Percentiles rank a stretch among this genome's conserved stretches.
These are phyloP conservation scores for Heliothis peltigera DNA, from an alignment of 2,888 invertebrate genomes.

Conservation along the genomic window DNA sequence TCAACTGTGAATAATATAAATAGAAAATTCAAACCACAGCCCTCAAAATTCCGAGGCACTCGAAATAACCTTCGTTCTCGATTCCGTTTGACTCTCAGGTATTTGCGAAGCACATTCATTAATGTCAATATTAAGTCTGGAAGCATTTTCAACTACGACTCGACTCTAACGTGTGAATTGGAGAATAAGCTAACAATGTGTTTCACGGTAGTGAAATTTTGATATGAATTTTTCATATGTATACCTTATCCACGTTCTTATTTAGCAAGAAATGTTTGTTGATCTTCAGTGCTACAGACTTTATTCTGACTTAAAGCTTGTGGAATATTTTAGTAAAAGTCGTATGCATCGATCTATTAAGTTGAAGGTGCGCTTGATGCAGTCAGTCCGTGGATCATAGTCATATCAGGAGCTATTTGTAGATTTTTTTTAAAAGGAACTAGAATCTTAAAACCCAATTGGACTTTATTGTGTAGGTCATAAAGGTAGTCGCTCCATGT, in stretches of 20 bases:
- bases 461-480: too few species aligned
- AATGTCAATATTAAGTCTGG: constrained; percentile 69
- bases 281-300: too few species aligned
- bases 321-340: too few species aligned
- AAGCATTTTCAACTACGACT: constrained; percentile 58
- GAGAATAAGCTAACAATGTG: constrained; percentile 28
- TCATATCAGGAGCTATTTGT: too few species aligned
- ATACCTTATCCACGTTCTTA: too few species aligned
- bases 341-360: too few species aligned
- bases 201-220: constrained; percentile 47
- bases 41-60: constrained; percentile 54
- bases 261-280: constrained; percentile 36
- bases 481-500: too few species aligned
- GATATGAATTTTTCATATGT: constrained; percentile 53
- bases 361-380: too few species aligned
- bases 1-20: not conserved
- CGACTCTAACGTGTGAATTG: constrained; percentile 48
- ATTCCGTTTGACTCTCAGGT: constrained; percentile 62
- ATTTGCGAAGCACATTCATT: constrained; percentile 69
- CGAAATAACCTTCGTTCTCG: constrained; percentile 56
- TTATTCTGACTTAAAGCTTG: too few species aligned
- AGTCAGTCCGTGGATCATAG: too few species aligned
- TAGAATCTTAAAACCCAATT: too few species aligned
- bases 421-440: too few species aligned
- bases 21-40: constrained; percentile 22